Conservation (phyloP, 2,113 vertebrate genomes). For the Sylvietta virens region DNA sequence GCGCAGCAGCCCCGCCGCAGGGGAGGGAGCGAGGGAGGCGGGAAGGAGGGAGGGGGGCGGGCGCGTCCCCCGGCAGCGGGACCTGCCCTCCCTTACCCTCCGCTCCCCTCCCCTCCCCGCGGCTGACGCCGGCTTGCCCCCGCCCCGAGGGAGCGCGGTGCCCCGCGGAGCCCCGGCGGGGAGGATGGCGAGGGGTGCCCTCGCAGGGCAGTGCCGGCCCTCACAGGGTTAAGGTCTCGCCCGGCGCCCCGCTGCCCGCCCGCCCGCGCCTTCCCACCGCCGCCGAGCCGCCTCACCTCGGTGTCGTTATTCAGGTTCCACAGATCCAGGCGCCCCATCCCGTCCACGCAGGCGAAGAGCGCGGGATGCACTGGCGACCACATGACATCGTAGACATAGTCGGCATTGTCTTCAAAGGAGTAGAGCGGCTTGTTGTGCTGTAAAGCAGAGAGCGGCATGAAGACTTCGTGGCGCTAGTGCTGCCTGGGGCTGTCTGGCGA, state of each 20-base stretch:
- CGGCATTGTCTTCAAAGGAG: constrained; percentile 98
- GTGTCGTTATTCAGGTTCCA: constrained; percentile 98
- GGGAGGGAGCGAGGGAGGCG: not conserved
- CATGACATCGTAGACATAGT: constrained; percentile 98
- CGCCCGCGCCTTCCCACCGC: not conserved
- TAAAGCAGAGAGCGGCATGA: constrained; percentile 71
- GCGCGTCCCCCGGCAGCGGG: not conserved
- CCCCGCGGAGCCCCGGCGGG: not conserved
- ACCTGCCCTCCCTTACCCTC: not conserved
- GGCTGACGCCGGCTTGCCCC: not conserved
- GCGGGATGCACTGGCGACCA: constrained; percentile 95
- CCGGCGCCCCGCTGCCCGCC: not conserved
- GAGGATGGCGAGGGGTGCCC: not conserved
- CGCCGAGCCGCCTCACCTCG: constrained; percentile 80
- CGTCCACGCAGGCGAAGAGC: constrained; percentile 92
- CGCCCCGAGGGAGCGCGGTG: not conserved
- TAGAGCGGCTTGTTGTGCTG: constrained; percentile 98
- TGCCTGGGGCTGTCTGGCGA: constrained; percentile 94
- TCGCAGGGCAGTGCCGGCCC: not conserved
- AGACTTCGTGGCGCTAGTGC: constrained; percentile 95
- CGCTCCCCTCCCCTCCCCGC: not conserved
- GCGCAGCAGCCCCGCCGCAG: not conserved
- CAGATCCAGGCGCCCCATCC: constrained; percentile 94
- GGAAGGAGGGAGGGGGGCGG: not conserved
- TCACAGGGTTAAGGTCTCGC: not conserved